Conservation (phyloP, 2,113 vertebrate genomes). For the Gnathonemus longibarbis region DNA sequence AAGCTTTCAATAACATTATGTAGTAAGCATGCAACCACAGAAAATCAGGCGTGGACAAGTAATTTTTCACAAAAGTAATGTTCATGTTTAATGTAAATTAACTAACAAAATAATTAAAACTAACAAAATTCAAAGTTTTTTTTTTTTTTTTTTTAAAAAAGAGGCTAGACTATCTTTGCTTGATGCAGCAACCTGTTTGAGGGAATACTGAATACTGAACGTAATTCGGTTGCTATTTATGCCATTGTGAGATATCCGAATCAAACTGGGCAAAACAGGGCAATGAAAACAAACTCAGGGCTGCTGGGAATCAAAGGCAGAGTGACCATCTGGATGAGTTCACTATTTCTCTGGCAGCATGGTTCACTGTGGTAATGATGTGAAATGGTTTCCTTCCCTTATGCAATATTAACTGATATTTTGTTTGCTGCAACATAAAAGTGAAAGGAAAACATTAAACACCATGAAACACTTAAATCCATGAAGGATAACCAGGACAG, state of each 20-base stretch:
- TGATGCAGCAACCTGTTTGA: background rate
- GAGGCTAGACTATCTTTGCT: background rate
- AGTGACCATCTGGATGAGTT: conserved; percentile 19
- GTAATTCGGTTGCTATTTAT: background rate
- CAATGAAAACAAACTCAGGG: conserved; percentile 15
- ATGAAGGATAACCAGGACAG: background rate
- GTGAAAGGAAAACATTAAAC: background rate
- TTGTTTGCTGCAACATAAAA: background rate
- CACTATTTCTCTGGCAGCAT: conserved; percentile 15
- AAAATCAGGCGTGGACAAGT: background rate
- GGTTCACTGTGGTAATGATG: conserved; percentile 4
- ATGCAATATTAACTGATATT: background rate
- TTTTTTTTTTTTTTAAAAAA: background rate
- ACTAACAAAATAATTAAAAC: background rate
- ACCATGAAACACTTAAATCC: background rate
- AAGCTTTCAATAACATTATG: background rate
- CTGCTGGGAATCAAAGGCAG: conserved; percentile 16
- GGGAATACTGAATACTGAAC: background rate
- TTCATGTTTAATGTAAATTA: background rate
- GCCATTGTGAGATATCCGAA: background rate
- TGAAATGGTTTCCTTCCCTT: background rate
- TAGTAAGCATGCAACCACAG: background rate
- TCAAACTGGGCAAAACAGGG: conserved; percentile 13
- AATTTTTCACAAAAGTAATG: background rate
- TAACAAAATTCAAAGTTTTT: background rate